Percentiles rank a stretch among this genome's conserved stretches.
Conservation (phyloP, 2,113 vertebrate genomes). For the Paratilapia polleni region DNA sequence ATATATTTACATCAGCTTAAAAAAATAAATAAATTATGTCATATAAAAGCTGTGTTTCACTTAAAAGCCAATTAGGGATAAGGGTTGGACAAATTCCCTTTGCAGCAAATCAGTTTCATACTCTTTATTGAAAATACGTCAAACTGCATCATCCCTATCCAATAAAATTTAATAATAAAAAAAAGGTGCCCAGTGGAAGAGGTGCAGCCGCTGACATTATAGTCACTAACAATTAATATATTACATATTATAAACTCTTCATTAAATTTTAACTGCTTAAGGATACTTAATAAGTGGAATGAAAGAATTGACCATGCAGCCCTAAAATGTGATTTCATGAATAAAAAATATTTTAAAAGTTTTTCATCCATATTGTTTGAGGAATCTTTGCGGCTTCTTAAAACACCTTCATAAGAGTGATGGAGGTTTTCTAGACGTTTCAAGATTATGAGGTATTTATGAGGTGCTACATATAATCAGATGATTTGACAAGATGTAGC, state of each 20-base stretch:
- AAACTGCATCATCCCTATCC: no score
- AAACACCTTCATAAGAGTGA: neutral
- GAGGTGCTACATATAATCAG: neutral
- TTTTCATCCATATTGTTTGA: neutral
- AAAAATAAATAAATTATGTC: no score
- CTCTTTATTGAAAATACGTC: neutral
- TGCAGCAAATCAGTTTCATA: neutral
- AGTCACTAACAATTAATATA: neutral
- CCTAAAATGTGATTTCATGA: neutral
- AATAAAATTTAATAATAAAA: neutral
- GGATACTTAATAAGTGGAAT: neutral
- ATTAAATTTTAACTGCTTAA: neutral
- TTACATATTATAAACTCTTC: neutral
- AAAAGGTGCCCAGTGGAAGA: neutral
- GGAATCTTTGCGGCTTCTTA: neutral
- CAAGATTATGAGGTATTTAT: neutral
- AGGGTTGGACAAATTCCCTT: neutral
- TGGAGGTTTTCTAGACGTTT: neutral
- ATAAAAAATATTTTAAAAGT: neutral
- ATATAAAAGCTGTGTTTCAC: neutral
- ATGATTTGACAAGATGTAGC: neutral
- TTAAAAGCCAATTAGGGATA: neutral
- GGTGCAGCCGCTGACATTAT: neutral
- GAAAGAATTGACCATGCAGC: neutral
- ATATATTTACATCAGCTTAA: no score